phyloP scores from a whole-genome alignment of 2,888 invertebrate species.

The Eugnorisma glareosa region DNA sequence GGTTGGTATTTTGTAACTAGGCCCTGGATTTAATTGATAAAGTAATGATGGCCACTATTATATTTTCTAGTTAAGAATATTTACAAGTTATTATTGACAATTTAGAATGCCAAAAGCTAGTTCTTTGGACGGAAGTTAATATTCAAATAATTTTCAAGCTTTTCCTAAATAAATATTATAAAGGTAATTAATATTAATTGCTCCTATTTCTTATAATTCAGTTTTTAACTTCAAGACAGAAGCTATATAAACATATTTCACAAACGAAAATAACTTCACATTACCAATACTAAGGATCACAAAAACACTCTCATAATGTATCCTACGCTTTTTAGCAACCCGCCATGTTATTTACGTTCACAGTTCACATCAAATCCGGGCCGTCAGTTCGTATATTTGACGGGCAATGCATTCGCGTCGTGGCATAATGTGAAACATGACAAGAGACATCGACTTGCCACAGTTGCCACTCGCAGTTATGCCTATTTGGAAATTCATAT shows the following conservation, averaged over 20 bases:
- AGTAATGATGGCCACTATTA: neutral
- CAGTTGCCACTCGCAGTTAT: slow-evolving; percentile 12
- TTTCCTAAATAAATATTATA: too few relatives aligned
- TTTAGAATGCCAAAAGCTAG: too few relatives aligned
- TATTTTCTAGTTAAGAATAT: neutral
- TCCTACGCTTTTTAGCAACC: neutral
- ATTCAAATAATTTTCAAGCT: neutral
- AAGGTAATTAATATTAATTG: too few relatives aligned
- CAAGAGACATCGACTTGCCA: slow-evolving; percentile 31
- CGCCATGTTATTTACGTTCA: slow-evolving; percentile 36
- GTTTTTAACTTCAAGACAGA: neutral
- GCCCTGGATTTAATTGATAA: neutral
- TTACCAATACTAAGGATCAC: accelerated
- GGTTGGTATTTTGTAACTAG: neutral
- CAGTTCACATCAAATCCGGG: slow-evolving; percentile 36
- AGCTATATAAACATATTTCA: neutral
- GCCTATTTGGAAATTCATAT: slow-evolving; percentile 33
- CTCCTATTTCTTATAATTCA: neutral
- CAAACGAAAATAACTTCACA: neutral
- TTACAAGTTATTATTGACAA: too few relatives aligned
- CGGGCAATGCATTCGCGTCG: slow-evolving; percentile 33
- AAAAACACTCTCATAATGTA: neutral
- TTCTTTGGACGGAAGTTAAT: too few relatives aligned
- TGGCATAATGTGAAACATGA: slow-evolving; percentile 28
- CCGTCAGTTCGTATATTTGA: slow-evolving; percentile 39